These are phyloP conservation scores for Sebastes aleutianus DNA, from an alignment of 2,797 vertebrate genomes.

Conservation along the genomic window DNA sequence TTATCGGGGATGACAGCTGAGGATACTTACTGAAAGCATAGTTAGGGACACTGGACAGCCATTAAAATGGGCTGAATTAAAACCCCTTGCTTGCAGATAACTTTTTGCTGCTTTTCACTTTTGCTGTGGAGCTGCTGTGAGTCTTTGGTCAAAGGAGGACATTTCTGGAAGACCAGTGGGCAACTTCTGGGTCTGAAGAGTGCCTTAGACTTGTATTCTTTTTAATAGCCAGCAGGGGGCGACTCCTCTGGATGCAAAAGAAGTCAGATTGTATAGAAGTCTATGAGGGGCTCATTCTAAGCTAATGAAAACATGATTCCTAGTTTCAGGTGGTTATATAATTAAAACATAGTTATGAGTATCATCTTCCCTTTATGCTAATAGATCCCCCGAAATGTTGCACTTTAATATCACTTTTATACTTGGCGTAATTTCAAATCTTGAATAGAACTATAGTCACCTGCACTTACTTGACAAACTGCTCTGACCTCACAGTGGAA, in stretches of 20 bases:
- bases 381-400: not conserved
- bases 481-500: not conserved
- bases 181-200: fast-evolving
- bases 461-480: not conserved
- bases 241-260: no score
- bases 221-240: no score
- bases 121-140: not conserved
- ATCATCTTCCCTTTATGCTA: not conserved
- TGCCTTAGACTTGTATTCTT: no score
- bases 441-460: not conserved
- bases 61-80: conserved; percentile 10
- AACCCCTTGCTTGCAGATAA: not conserved
- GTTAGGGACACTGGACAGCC: not conserved
- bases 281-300: not conserved
- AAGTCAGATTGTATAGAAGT: no score
- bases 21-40: not conserved
- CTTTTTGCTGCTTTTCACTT: not conserved
- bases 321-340: not conserved
- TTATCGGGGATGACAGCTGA: conserved; percentile 10
- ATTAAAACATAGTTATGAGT: not conserved
- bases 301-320: not conserved
- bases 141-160: not conserved
- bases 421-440: not conserved
- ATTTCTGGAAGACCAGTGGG: not conserved
- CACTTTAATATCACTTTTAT: not conserved